Base-by-base conservation (phyloP, 2,888 invertebrate species). In the Drosophila dives region DNA sequence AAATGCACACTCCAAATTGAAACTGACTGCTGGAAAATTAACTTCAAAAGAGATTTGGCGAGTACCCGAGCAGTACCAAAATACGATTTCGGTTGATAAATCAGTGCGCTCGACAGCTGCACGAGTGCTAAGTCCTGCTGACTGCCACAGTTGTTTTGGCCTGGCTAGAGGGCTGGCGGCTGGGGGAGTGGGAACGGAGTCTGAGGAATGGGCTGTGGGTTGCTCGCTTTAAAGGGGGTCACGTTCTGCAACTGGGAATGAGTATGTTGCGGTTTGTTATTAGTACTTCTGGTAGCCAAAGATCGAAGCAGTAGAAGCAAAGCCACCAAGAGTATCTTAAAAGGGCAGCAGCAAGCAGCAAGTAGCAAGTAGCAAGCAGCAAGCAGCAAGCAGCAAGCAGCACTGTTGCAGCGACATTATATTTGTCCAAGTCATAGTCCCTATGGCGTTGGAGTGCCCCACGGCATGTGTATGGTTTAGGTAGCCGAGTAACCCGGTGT, bases 11-110 rank as follows among this genome's bases (percentile, higher is more conserved):
- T 81, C 71, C 68, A 88, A 88, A 88, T 88, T 88, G 83, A 88
- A 88, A 89, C 82, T 82, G 86, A 84, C 88, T 89, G 85, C 80
- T 83, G 88, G 88, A 88, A 89, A 88, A 89, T 89, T 88, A 86
- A 86, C 86, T 88, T 77, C 83, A 83, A 76, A 76, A 72, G 79
- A 77, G 84, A 82, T 80, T 83, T 83, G 63, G 73, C 67, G 69
- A 69, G 72, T 64, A 74, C 34, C 40, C 53, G 72, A 79, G 70
- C 75, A 75, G 68, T 75, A 78, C 78, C 80, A 74, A 81, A 77
- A 77, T 81, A 67, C 77, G 58, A 64, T 65, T 80, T 72, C 62
- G 71, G 71, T 80, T 80, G 81, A 75, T 82, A 82, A 82, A 82
- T 82, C 82, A 82, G 80, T 80, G 81, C 55, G 70, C 77, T 77